A percentile compares a stretch with the other conserved stretches of the same genome.
phyloP scores from a whole-genome alignment of 1,140 invertebrate species.

The Saccostrea glomerata region DNA sequence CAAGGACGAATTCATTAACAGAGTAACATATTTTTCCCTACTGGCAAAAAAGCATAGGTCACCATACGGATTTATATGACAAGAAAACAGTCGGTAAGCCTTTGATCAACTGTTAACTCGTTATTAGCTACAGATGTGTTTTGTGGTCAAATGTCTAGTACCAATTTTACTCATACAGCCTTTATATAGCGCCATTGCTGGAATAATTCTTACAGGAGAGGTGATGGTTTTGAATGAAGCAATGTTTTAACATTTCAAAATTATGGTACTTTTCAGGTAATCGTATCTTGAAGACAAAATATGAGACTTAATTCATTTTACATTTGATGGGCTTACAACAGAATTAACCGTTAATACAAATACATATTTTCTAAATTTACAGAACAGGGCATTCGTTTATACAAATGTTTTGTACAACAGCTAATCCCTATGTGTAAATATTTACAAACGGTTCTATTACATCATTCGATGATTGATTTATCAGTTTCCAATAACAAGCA shows the following conservation, averaged over 20 bases:
- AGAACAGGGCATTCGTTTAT: neutral
- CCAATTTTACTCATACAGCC: no score
- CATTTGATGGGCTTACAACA: neutral
- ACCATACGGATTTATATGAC: neutral
- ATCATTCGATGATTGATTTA: neutral
- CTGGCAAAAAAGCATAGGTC: neutral
- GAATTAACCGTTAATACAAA: neutral
- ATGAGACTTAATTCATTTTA: no score
- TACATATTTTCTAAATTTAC: neutral
- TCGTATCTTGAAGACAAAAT: neutral
- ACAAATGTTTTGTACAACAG: conserved; percentile 19
- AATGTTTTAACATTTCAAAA: no score
- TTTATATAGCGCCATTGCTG: no score
- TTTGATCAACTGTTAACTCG: neutral
- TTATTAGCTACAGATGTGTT: no score
- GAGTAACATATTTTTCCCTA: neutral
- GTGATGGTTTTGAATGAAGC: no score
- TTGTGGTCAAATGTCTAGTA: no score
- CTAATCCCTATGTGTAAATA: conserved; percentile 1
- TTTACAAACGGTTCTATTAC: neutral
- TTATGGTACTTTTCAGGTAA: neutral
- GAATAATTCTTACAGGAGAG: no score
- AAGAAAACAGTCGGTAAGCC: neutral
- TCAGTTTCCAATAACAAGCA: conserved; percentile 27
- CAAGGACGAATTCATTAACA: neutral